Percentiles rank a stretch among this genome's conserved stretches.
phyloP scores from a whole-genome alignment of 2,113 vertebrate genomes.

The Chaetura pelagica region DNA sequence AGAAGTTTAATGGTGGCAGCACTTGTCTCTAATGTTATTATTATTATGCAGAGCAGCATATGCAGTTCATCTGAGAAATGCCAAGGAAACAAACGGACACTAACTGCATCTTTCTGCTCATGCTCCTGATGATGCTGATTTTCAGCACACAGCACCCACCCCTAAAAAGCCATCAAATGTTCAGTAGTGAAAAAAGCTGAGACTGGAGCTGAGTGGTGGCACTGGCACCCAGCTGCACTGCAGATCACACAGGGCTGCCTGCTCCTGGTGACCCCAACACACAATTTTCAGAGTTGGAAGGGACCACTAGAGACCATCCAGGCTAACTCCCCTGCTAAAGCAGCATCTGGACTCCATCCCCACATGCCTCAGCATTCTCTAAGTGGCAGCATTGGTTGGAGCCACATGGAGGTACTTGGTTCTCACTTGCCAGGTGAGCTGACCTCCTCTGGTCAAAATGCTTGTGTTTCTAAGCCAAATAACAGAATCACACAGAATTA shows the following conservation, averaged over 20 bases:
- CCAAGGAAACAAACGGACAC: not conserved
- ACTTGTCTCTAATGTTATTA: not conserved
- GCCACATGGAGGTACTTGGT: rapidly evolving
- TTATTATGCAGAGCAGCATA: not conserved
- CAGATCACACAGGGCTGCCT: rapidly evolving
- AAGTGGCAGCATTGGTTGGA: not conserved
- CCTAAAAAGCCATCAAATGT: rapidly evolving
- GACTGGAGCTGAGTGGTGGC: not conserved
- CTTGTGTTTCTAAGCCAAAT: too few relatives aligned
- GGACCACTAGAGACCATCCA: too few relatives aligned
- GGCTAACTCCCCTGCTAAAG: too few relatives aligned
- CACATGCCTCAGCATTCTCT: rapidly evolving
- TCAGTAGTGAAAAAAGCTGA: not conserved
- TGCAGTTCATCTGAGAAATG: not conserved
- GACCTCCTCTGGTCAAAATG: not conserved
- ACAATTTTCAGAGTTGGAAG: too few relatives aligned
- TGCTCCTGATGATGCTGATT: not conserved
- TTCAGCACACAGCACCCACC: rapidly evolving
- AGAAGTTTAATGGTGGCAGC: not conserved
- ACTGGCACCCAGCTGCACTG: not conserved
- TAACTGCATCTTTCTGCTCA: not conserved
- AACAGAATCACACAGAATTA: too few relatives aligned
- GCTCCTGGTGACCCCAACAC: too few relatives aligned
- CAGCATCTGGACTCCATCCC: not conserved
- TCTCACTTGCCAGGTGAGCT: not conserved